phyloP scores from a whole-genome alignment of 2,888 invertebrate genomes.

The Brachypalpus laphriformis region DNA sequence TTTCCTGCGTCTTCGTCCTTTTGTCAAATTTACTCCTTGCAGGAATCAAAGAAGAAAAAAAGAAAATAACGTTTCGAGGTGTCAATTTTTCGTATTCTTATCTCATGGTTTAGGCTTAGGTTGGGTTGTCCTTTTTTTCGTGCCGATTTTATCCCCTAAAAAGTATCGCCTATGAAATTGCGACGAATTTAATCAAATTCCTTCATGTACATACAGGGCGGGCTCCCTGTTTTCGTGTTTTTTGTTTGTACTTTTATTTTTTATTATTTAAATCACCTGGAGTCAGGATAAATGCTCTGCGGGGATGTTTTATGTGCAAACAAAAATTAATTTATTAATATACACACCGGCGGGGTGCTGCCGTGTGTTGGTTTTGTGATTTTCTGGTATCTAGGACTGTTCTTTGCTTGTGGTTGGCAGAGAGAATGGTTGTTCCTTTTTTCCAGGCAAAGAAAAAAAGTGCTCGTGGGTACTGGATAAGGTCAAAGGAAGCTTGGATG shows the following conservation, averaged over 20 bases:
- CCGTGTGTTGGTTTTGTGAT: background rate
- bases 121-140: background rate
- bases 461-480: background rate
- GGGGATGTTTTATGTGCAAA: conserved; percentile 41
- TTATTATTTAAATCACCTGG: conserved; percentile 33
- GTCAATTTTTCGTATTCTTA: conserved; percentile 30
- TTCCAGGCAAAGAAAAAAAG: too few relatives aligned
- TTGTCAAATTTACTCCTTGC: conserved; percentile 34
- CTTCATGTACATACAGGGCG: background rate
- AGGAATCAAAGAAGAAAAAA: background rate
- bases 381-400: background rate
- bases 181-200: conserved; percentile 46
- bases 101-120: background rate
- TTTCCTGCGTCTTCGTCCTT: conserved; percentile 16
- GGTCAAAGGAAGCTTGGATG: background rate
- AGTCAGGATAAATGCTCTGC: conserved; percentile 26
- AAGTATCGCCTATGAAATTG: conserved; percentile 3
- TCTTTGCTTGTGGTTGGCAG: background rate
- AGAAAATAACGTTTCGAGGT: conserved; percentile 1
- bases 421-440: background rate
- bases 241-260: background rate
- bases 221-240: background rate
- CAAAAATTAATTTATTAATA: conserved; percentile 65
- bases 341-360: conserved; percentile 7
- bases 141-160: background rate